Evolutionary conservation across 2,888 invertebrate species (phyloP).

Genomic region (Leucania comma): DNA sequence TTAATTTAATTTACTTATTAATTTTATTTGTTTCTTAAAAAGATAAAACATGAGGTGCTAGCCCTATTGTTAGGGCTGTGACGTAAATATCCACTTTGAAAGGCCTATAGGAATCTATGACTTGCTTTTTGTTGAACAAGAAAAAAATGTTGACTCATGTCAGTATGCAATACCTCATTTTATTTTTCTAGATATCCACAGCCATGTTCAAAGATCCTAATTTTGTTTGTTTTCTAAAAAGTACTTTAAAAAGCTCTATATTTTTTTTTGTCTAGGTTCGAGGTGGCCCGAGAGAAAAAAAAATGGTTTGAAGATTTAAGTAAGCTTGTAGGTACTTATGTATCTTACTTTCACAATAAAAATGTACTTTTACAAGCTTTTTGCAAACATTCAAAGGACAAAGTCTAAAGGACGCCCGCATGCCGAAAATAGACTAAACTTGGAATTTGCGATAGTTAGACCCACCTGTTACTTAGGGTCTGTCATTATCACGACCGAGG

Average conservation of each 20-base stretch:
- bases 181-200: neutral
- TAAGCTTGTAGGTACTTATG: neutral
- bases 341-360: conserved; percentile 9
- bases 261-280: neutral
- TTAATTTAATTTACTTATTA: conserved; percentile 75
- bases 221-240: neutral
- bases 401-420: conserved; percentile 34
- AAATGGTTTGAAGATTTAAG: neutral
- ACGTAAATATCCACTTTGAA: neutral
- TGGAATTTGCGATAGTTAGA: conserved; percentile 57
- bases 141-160: neutral
- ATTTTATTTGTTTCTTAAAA: conserved; percentile 49
- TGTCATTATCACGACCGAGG: conserved; percentile 45
- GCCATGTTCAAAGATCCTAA: neutral
- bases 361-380: neutral
- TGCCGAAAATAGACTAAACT: conserved; percentile 55
- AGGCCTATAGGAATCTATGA: neutral
- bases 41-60: conserved; percentile 18
- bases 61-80: conserved; percentile 10
- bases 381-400: conserved; percentile 20
- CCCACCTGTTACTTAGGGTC: conserved; percentile 60
- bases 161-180: neutral
- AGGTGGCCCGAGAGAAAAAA: too few relatives aligned
- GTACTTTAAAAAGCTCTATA: neutral
- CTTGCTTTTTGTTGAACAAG: neutral